Evolutionary conservation across 2,888 invertebrate species (phyloP), one percentile per base, ranked within the genome.

Genomic region (Oscheius sp.): DNA sequence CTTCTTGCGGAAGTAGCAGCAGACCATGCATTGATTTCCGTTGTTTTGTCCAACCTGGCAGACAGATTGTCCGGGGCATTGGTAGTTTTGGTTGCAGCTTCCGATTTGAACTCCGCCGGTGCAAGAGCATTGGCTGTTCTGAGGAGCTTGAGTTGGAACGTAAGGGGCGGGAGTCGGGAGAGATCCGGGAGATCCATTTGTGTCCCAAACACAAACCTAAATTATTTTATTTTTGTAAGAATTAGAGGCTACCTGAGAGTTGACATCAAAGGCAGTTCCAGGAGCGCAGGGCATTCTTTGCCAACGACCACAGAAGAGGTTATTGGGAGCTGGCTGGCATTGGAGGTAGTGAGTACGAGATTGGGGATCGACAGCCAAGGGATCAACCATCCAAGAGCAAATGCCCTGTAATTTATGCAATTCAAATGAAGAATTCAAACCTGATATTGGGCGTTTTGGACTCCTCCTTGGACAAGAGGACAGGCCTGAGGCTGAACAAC

Each of bases 321-420:
- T 86, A 78, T 81, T 82, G 53, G 83, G 82, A 29, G 84, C 84
- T 37, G 85, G 85, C 70, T 84, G 84, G 71, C 85, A 84, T 71
- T 84, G 84, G 50, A 84, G 80, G 76, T 76, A 84, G 71, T 78
- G 82, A 55, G 78, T 73, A 27, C 69, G 69, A 45, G 80, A 78
- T 67, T 82, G 80, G 42, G 86, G 82, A 65, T 83, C 81, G 37
- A 77, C 72, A 68, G 84, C 84, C 69, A 86, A 75, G 29, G 86
- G 86, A 69, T 85, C 86, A 55, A 86, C 69, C 86, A 86, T 86
- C 86, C 86, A 86, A 23, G 85, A 84, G 81, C 86, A 86, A 72
- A 86, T 82, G 57, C 83, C 84, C 69, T 84, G 81, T n/a, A 61
- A 61, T 3, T 23, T n/a, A n/a, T n/a, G n/a, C n/a, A n/a, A 34